Percentiles rank a stretch among this genome's conserved stretches.
These are phyloP conservation scores for Eupithecia insigniata DNA, from an alignment of 2,888 invertebrate genomes.

Conservation along the genomic window DNA sequence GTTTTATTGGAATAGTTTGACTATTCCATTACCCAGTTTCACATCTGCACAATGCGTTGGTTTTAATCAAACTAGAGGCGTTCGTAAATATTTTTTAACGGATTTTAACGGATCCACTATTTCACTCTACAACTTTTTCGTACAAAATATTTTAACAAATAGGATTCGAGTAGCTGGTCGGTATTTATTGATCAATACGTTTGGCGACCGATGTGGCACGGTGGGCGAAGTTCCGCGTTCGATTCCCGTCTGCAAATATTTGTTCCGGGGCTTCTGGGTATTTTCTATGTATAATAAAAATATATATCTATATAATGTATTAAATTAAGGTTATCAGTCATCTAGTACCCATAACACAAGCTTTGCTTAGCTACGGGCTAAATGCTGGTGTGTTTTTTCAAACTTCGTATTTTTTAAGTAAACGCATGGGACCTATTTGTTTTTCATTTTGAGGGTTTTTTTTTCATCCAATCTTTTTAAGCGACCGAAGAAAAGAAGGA, in stretches of 20 bases:
- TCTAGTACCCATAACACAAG: no score
- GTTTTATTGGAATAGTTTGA: constrained; percentile 74
- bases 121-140: background rate
- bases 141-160: background rate
- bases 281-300: no score
- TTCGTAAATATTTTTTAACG: constrained; percentile 4
- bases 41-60: constrained; percentile 54
- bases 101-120: background rate
- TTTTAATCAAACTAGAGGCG: constrained; percentile 57
- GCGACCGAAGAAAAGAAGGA: no score
- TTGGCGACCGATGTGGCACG: no score
- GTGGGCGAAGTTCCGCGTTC: no score
- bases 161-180: background rate
- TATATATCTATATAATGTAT: no score
- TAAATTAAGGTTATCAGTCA: no score
- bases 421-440: background rate
- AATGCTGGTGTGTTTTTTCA: background rate
- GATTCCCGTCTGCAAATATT: no score
- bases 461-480: background rate
- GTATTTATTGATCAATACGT: background rate
- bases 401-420: background rate
- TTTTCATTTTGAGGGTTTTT: background rate
- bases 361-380: no score
- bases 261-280: no score
- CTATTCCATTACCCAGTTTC: constrained; percentile 46